Conservation (phyloP, 53 echinoderm and acorn worm genomes). For the Apostichopus leukothele region DNA sequence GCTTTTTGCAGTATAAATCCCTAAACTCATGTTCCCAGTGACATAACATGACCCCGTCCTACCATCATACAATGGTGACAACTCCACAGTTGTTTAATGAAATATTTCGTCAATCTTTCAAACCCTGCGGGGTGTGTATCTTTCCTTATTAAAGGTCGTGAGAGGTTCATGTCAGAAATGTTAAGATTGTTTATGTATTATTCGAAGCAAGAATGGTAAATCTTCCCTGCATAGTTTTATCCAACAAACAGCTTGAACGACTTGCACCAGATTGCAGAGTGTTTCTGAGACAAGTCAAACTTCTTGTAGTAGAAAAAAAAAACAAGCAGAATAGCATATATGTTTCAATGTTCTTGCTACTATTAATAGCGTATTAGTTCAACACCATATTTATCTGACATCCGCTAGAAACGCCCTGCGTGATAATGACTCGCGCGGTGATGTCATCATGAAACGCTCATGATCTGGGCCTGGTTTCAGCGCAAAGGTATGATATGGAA, state of each 20-base stretch:
- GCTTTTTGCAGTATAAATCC: no score
- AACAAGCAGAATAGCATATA: no score
- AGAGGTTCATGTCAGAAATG: not conserved
- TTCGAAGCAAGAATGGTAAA: not conserved
- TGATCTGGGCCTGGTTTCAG: no score
- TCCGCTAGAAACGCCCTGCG: no score
- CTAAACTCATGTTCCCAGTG: not conserved
- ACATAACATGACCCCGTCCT: not conserved
- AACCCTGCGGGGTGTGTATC: constrained; percentile 32
- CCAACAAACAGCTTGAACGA: not conserved
- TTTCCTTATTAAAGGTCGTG: constrained; percentile 4
- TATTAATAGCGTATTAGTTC: no score
- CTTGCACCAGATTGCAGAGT: not conserved
- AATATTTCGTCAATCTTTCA: not conserved
- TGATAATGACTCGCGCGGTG: no score
- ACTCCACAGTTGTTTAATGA: not conserved
- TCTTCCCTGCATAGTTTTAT: not conserved
- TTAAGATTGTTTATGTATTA: not conserved
- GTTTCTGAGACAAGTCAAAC: no score
- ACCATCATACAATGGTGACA: not conserved
- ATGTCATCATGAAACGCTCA: no score
- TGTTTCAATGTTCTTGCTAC: no score
- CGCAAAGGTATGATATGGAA: no score
- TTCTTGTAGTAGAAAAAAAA: no score
- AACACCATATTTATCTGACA: no score